These are phyloP conservation scores for Sebastiscus albofasciatus DNA, from an alignment of 2,797 vertebrate genomes.

Conservation along the genomic window DNA sequence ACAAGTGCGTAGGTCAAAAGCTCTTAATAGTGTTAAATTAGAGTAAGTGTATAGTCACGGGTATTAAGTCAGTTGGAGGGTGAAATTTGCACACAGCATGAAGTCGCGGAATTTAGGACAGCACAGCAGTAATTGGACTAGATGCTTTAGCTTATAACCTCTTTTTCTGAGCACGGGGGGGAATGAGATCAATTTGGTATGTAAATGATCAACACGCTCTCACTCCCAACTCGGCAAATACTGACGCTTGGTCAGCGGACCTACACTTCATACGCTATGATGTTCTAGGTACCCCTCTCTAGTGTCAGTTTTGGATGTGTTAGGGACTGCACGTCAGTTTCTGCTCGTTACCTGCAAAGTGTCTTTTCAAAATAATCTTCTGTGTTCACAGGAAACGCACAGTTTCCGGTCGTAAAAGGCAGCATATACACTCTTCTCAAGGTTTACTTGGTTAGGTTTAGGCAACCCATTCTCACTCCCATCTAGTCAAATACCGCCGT, in stretches of 20 bases:
- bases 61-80: conserved; percentile 65
- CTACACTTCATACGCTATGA: not conserved
- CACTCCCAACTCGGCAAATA: not conserved
- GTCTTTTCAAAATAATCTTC: no score
- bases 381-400: no score
- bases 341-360: no score
- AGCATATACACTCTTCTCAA: no score
- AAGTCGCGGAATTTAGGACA: conserved; percentile 46
- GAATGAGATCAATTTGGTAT: conserved; percentile 31
- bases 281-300: not conserved
- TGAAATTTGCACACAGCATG: conserved; percentile 57
- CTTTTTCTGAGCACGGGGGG: conserved; percentile 4
- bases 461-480: no score
- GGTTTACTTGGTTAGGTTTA: no score
- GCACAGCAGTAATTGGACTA: conserved; percentile 43
- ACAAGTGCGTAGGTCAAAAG: conserved; percentile 56
- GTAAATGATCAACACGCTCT: conserved; percentile 12
- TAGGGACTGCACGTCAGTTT: no score
- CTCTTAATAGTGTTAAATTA: conserved; percentile 67
- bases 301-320: no score
- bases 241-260: not conserved
- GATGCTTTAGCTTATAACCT: conserved; percentile 44
- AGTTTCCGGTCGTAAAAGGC: no score
- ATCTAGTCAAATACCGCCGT: no score
- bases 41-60: conserved; percentile 47